These are phyloP conservation scores for Isichthys henryi DNA, from an alignment of 2,113 vertebrate species.

Conservation along the genomic window DNA sequence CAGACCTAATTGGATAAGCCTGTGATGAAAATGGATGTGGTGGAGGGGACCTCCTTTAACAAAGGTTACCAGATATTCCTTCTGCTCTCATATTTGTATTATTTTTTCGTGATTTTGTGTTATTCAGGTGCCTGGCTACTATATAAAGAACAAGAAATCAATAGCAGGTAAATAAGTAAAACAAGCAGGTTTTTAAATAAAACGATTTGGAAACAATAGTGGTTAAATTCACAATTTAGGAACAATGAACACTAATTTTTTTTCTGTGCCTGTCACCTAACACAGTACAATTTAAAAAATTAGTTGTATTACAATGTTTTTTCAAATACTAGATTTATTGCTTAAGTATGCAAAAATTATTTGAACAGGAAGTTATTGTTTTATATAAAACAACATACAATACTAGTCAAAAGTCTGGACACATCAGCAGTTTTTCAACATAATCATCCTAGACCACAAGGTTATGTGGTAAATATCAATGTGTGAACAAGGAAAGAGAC, in stretches of 20 bases:
- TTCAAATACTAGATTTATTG: not conserved
- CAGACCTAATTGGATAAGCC: not conserved
- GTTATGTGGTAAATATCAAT: not conserved
- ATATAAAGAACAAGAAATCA: not conserved
- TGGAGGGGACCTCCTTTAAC: not conserved
- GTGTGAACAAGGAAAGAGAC: not conserved
- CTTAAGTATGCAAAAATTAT: not conserved
- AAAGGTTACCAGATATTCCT: not conserved
- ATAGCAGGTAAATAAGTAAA: not conserved
- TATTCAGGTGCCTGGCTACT: not conserved
- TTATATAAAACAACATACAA: not conserved
- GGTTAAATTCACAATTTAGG: not conserved
- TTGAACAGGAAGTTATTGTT: not conserved
- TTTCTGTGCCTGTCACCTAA: not conserved
- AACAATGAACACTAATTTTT: not conserved
- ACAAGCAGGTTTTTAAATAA: not conserved
- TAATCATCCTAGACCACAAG: not conserved
- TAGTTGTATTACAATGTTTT: not conserved
- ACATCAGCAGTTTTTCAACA: not conserved
- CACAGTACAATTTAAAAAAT: not conserved
- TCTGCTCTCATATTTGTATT: not conserved
- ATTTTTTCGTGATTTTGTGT: not conserved
- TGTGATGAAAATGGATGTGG: not conserved
- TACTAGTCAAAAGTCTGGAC: not conserved
- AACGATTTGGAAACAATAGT: not conserved